Conservation (phyloP, 2,113 vertebrate genomes). For the Trematocara nigrifrons region DNA sequence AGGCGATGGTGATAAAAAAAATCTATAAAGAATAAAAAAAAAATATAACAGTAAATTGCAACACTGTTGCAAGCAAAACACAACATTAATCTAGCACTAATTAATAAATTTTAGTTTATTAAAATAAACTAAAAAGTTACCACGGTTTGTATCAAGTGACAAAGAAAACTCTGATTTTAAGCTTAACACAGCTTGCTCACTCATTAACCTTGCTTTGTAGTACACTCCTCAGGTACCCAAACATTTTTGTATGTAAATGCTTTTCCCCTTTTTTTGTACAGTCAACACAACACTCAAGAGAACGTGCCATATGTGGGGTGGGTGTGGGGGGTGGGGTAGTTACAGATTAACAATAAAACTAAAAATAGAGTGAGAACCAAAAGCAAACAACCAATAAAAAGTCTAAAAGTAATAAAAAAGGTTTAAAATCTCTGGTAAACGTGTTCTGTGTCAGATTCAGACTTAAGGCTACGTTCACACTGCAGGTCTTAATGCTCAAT, state of each 20-base stretch:
- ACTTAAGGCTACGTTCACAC: not conserved
- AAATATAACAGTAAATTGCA: not conserved
- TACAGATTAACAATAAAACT: not conserved
- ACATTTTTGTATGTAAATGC: not conserved
- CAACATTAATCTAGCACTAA: accelerated
- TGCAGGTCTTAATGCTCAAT: no score
- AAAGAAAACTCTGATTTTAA: not conserved
- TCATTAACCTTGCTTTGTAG: not conserved
- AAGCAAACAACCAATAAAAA: not conserved
- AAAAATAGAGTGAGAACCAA: not conserved
- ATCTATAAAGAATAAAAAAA: not conserved
- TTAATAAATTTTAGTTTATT: not conserved
- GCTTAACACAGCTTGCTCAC: not conserved
- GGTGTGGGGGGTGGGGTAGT: not conserved
- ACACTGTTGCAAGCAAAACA: not conserved
- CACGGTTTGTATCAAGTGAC: not conserved
- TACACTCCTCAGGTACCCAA: not conserved
- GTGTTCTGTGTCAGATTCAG: not conserved
- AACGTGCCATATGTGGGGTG: not conserved
- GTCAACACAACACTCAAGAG: not conserved
- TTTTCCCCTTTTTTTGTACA: not conserved
- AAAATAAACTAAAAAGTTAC: not conserved
- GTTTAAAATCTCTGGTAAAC: not conserved
- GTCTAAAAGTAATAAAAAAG: not conserved
- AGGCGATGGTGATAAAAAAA: not conserved